Evolutionary conservation across 1,140 invertebrate species (phyloP), one percentile per base, ranked within the genome.

Genomic region (Atopsyche davidsoni): DNA sequence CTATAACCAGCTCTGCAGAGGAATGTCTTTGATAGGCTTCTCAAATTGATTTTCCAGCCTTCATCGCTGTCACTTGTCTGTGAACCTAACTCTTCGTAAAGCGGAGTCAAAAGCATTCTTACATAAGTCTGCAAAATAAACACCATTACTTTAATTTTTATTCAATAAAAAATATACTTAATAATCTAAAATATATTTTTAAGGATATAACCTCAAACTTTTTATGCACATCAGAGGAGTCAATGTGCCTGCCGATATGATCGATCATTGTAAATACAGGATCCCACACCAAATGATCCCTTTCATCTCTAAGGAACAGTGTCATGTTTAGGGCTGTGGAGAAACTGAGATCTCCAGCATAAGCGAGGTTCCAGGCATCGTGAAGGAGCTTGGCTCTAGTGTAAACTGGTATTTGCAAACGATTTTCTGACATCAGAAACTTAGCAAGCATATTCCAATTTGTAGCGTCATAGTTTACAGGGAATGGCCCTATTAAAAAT

Each of bases 181-280:
- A n/a, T n/a, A n/a, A n/a, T n/a, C n/a, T n/a, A n/a, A n/a, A n/a
- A n/a, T n/a, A 36, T 42, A 18, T 31, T 34, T 11, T 42, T 21
- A 17, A 32, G 18, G 6, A 10, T 46, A 50, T 21, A 58, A 82
- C 83, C 72, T 83, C 73, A 58, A 87, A 87, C 64, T 85, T 86
- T 10, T 72, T 67, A 32, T 80, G 77, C 1, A 83, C 76, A 2
- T 72, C 67, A 1, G 75, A 68, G 57, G 80, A 80, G 50, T 82
- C 78, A 52, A 87, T 80, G 45, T 82, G 81, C 50, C 79, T 74
- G 19, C 84, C 81, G 24, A 89, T 74, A 55, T 87, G 83, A 64
- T 87, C 84, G 22, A 87, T 83, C 75, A 88, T 82, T 6, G 83
- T 85, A 61, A 86, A 86, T 1, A 86, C 77, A 1, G 83, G 82